Conservation (phyloP, 2,888 invertebrate genomes). For the Pyrocoelia pectoralis region DNA sequence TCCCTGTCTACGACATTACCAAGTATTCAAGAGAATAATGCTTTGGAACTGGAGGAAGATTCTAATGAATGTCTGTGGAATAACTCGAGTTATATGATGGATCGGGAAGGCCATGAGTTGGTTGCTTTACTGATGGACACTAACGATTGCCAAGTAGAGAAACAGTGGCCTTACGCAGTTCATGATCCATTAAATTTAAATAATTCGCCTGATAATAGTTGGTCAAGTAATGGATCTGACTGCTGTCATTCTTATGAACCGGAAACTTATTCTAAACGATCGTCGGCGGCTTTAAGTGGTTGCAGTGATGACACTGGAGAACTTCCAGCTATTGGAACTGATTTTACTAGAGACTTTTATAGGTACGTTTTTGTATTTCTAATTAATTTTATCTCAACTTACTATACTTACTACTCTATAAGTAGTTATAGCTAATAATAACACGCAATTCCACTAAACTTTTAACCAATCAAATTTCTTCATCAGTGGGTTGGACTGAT, state of each 20-base stretch:
- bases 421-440: no score
- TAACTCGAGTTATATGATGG: slow-evolving; percentile 74
- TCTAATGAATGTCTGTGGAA: slow-evolving; percentile 79
- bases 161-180: slow-evolving; percentile 72
- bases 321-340: slow-evolving; percentile 72
- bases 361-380: slow-evolving; percentile 44
- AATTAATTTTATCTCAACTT: no score
- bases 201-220: slow-evolving; percentile 68
- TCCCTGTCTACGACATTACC: slow-evolving; percentile 72
- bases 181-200: slow-evolving; percentile 47
- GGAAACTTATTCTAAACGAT: slow-evolving; percentile 71
- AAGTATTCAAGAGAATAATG: slow-evolving; percentile 77
- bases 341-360: slow-evolving; percentile 83
- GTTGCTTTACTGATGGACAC: slow-evolving; percentile 64
- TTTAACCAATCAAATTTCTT: no score
- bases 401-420: no score
- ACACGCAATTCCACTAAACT: no score
- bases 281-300: slow-evolving; percentile 73
- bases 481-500: no score
- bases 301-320: slow-evolving; percentile 70
- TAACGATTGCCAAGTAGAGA: slow-evolving; percentile 62
- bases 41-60: slow-evolving; percentile 76
- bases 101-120: slow-evolving; percentile 73
- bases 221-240: slow-evolving; percentile 64
- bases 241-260: slow-evolving; percentile 59